Evolutionary conservation across 1,140 invertebrate genomes (phyloP).

Genomic region (Spodoptera frugiperda): DNA sequence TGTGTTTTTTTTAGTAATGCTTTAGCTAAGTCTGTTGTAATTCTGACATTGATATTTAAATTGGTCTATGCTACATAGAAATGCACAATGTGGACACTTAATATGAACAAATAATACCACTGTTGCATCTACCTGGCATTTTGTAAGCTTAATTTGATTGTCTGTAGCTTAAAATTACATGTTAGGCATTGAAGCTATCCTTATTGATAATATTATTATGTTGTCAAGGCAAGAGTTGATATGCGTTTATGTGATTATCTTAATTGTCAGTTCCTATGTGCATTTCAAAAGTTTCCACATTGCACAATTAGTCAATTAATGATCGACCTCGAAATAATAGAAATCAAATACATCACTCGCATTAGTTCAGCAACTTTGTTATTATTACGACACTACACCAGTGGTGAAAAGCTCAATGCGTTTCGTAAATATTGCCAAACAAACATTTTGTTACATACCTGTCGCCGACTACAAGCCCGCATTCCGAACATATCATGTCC

Average conservation of each 20-base stretch:
- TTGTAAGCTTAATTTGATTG: too few relatives aligned
- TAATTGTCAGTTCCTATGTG: constrained; percentile 29
- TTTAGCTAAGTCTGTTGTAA: too few relatives aligned
- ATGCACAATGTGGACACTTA: too few relatives aligned
- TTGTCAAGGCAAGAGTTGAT: background rate
- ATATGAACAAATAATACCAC: background rate
- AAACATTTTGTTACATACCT: constrained; percentile 87
- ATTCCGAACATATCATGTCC: constrained; percentile 99
- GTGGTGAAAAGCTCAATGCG: constrained; percentile 50
- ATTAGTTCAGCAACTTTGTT: constrained; percentile 50
- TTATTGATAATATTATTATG: too few relatives aligned
- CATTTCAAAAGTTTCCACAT: constrained; percentile 37
- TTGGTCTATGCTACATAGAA: too few relatives aligned
- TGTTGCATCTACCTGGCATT: too few relatives aligned
- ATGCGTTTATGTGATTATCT: background rate
- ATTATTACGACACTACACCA: constrained; percentile 51
- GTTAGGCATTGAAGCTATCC: background rate
- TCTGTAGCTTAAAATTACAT: background rate
- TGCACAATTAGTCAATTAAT: constrained; percentile 45
- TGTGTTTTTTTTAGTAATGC: too few relatives aligned
- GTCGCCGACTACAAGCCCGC: constrained; percentile 99
- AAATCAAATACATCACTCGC: constrained; percentile 53
- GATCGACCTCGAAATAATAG: constrained; percentile 53
- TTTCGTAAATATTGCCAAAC: constrained; percentile 60
- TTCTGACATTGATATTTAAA: too few relatives aligned